Base-by-base conservation (phyloP, 2,113 vertebrate genomes). In the Tiliqua scincoides region DNA sequence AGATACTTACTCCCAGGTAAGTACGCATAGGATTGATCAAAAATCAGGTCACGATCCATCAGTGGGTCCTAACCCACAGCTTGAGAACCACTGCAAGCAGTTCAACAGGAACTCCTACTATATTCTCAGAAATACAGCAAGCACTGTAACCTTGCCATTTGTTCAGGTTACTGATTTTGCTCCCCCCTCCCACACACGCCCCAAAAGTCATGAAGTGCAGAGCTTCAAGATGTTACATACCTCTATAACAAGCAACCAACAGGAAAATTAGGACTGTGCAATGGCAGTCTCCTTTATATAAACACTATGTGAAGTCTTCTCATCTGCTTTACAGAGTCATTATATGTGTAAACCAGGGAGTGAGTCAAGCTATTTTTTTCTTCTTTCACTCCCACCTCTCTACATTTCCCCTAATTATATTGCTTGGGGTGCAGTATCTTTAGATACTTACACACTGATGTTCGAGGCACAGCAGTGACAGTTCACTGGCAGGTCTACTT, bases 231-330 rank as follows among this genome's bases (percentile, higher is more conserved):
- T 4, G 68, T 72, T 1, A 43, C 0, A 70, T 25, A 79, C 89
- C 62, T 86, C 12, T 77, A 82, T 67, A 87, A 83, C 87, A 63
- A 82, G 91, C 94, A 93, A 68, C 90, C 91, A 86, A 88, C 90
- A 21, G 90, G 90, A 92, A 95, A 94, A 95, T 91, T 67, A 94
- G 89, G 91, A 75, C 81, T 94, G 92, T 91, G 88, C 92, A 95
- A 92, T 74, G 86, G 86, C 87, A 94, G 86, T 85, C 92, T 93
- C 71, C 90, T 94, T 95, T 91, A 94, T 93, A 94, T 88, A 93
- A 94, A 87, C 91, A 30, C 89, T 68, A 57, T 82, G 91, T 73
- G 90, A 88, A 92, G 79, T 86, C 91, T 85, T 87, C 92, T 95
- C 68, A 93, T 93, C 91, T 93, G 92, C 8, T 93, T 90, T n/a